Evolutionary conservation across 2,113 vertebrate species (phyloP).

Genomic region (Pardalotus punctatus): DNA sequence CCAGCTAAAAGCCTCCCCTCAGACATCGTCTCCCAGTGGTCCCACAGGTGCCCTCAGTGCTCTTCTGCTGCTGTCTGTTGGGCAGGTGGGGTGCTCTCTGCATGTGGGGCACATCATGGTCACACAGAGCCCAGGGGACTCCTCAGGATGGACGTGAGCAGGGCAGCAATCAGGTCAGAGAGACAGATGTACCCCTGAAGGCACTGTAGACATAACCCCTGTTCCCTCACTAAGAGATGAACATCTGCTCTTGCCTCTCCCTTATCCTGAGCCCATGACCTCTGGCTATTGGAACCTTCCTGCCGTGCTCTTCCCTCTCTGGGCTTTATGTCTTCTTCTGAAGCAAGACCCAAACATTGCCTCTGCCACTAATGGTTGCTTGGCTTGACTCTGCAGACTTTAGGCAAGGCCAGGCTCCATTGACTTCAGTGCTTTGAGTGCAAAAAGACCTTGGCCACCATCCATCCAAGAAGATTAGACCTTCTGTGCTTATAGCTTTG

Average conservation of each 20-base stretch:
- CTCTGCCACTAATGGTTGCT: slow-evolving; percentile 13
- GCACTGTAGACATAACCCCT: neutral
- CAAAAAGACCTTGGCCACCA: slow-evolving; percentile 8
- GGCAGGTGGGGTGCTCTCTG: neutral
- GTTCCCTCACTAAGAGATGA: neutral
- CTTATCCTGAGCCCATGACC: neutral
- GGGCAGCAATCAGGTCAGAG: neutral
- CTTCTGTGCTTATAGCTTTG: slow-evolving; percentile 32
- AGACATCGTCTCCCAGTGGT: neutral
- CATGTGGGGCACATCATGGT: neutral
- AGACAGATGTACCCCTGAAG: neutral
- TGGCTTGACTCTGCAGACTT: slow-evolving; percentile 24
- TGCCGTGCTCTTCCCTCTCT: neutral
- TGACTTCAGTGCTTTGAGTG: slow-evolving; percentile 38
- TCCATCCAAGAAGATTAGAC: slow-evolving; percentile 49
- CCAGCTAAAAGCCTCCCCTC: neutral
- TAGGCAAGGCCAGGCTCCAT: slow-evolving; percentile 41
- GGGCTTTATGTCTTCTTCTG: slow-evolving; percentile 23
- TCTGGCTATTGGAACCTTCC: neutral
- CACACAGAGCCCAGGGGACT: neutral
- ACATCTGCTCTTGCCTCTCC: neutral
- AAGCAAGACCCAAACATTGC: neutral
- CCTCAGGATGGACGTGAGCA: accelerated
- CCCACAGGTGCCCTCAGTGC: neutral
- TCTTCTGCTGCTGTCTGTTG: neutral